These are phyloP conservation scores for Linepithema humile DNA, from an alignment of 1,140 invertebrate species.

Conservation along the genomic window DNA sequence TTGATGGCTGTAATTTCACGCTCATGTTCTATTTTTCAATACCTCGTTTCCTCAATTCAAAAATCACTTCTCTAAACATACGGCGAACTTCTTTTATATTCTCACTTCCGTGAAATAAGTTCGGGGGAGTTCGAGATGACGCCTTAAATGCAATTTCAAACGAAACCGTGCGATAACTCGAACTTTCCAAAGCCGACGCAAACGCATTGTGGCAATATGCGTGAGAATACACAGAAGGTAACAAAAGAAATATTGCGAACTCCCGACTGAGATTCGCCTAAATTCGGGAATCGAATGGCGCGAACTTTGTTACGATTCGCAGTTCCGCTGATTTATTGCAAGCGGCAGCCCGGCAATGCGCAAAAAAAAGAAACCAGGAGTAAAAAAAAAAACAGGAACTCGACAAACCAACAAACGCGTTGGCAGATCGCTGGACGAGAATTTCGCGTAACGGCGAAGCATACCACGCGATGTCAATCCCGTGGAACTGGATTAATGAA, in stretches of 20 bases:
- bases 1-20: background rate
- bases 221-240: constrained; percentile 16
- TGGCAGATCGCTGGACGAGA: constrained; percentile 1
- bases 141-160: background rate
- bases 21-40: background rate
- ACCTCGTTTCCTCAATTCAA: background rate
- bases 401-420: constrained; percentile 16
- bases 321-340: constrained; percentile 31
- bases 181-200: constrained; percentile 14
- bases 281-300: constrained; percentile 35
- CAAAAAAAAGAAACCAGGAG: background rate
- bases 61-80: background rate
- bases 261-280: constrained; percentile 47
- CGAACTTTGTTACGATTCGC: constrained; percentile 48
- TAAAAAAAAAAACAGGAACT: constrained; percentile 5
- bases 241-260: constrained; percentile 33
- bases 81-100: background rate
- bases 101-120: too few species aligned
- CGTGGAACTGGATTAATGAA: constrained; percentile 55
- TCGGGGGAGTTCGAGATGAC: background rate
- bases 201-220: constrained; percentile 14
- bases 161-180: background rate
- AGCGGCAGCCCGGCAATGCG: background rate
- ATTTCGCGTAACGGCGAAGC: constrained; percentile 27
- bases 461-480: constrained; percentile 9